Conservation (phyloP, 2,888 invertebrate genomes). For the Hedychridium roseum region DNA sequence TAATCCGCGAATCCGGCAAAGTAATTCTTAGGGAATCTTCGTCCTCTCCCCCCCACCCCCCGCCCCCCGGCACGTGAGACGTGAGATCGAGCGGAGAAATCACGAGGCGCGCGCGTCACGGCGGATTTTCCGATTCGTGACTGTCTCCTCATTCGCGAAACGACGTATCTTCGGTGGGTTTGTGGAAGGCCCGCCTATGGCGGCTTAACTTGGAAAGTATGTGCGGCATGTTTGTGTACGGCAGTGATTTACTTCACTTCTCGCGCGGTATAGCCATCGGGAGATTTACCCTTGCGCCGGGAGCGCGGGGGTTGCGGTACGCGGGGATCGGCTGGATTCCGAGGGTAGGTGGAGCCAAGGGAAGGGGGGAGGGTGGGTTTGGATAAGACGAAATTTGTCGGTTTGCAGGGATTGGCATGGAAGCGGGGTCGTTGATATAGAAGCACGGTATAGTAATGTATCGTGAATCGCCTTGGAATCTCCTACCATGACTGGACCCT, state of each 20-base stretch:
- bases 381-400: slow-evolving; percentile 43
- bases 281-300: slow-evolving; percentile 9
- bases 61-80: no score
- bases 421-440: slow-evolving; percentile 40
- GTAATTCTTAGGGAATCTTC: no score
- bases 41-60: no score
- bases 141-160: slow-evolving; percentile 28
- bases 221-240: slow-evolving; percentile 47
- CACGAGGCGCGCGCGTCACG: slow-evolving; percentile 6
- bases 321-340: neutral
- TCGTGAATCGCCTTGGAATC: slow-evolving; percentile 29
- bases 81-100: no score
- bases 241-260: slow-evolving; percentile 52
- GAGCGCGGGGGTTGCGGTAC: neutral
- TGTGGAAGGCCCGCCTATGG: slow-evolving; percentile 9
- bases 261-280: slow-evolving; percentile 17
- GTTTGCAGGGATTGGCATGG: slow-evolving; percentile 33
- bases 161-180: slow-evolving; percentile 6
- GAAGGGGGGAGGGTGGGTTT: slow-evolving; percentile 13
- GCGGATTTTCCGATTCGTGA: slow-evolving; percentile 31
- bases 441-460: slow-evolving; percentile 13
- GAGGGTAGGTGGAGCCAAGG: slow-evolving; percentile 12
- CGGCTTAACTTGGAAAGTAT: slow-evolving; percentile 47
- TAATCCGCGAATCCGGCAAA: no score
- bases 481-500: slow-evolving; percentile 27